Evolutionary conservation across 2,797 vertebrate species (phyloP), one percentile per base, ranked within the genome.

Genomic region (Melanotaenia pygmaea): DNA sequence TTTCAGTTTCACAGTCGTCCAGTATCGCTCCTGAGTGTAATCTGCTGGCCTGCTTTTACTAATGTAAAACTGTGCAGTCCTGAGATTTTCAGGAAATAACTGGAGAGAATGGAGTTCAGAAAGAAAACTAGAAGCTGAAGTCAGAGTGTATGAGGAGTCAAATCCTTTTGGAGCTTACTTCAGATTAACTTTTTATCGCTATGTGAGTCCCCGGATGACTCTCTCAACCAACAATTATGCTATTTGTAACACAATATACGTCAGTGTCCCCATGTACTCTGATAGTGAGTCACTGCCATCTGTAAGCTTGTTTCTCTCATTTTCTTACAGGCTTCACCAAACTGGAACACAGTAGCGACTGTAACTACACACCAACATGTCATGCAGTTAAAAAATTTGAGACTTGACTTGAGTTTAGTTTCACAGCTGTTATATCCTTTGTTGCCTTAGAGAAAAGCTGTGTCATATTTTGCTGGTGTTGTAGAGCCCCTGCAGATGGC

Each of bases 111-210:
- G 40, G 50, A 35, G 37, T 18, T 12, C 60, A 10, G 40, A 77
- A 47, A 73, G 51, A 12, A 30, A 73, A 35, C 26, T 7, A 24
- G 37, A 66, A 53, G 62, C 22, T 56, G n/a, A 1, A 37, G 32
- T 12, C 3, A 45, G 50, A 38, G n/a, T 50, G 32, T 74, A 58
- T 40, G 64, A 78, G 34, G 24, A 61, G 32, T 71, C 4, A 18
- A 43, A 57, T 67, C 32, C 7, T 8, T 74, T 65, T 64, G 43
- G 60, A 80, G 51, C 47, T 24, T 54, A 62, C 58, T 74, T 77
- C 63, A 68, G 60, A 73, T 62, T 22, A 76, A 76, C 32, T 56
- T 72, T 60, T 77, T 61, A 64, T 75, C 64, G 72, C 67, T 30
- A 32, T 51, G 24, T 45, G 67, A 74, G 65, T 74, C 64, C 60